Conservation (phyloP, 1,140 invertebrate species). For the Macrotrachela quadricornifera region DNA sequence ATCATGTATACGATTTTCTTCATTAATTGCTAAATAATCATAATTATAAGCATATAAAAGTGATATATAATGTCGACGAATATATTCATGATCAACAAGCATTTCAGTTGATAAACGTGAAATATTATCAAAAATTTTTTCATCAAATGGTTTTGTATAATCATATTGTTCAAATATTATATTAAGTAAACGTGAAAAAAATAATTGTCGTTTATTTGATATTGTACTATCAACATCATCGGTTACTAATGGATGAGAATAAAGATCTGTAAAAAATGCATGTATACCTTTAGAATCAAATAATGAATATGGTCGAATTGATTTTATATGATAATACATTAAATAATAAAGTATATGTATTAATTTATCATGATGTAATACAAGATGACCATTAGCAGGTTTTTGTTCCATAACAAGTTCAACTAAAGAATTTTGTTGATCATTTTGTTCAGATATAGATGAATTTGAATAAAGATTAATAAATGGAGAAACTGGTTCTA, state of each 20-base stretch:
- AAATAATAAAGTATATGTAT: constrained; percentile 51
- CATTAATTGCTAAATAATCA: background rate
- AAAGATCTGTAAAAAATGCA: constrained; percentile 2
- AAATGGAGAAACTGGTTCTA: too few relatives aligned
- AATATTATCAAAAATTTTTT: too few relatives aligned
- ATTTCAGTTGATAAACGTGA: background rate
- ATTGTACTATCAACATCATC: constrained; percentile 8
- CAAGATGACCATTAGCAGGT: constrained; percentile 46
- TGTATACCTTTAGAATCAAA: constrained; percentile 42
- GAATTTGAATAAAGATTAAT: too few relatives aligned
- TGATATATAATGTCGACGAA: constrained; percentile 3
- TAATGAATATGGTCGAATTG: constrained; percentile 44
- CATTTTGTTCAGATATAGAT: too few relatives aligned
- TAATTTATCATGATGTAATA: constrained; percentile 55
- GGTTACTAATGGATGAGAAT: constrained; percentile 4
- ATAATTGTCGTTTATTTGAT: constrained; percentile 3
- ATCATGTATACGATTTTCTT: too few relatives aligned
- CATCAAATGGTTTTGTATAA: too few relatives aligned
- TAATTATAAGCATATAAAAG: constrained; percentile 4
- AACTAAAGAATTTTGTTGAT: constrained; percentile 30
- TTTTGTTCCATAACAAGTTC: constrained; percentile 53
- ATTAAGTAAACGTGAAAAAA: too few relatives aligned
- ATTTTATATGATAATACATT: constrained; percentile 51
- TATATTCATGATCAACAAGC: constrained; percentile 4
- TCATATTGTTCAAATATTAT: too few relatives aligned